phyloP scores from a whole-genome alignment of 1,140 invertebrate genomes.

The Metaphire vulgaris region DNA sequence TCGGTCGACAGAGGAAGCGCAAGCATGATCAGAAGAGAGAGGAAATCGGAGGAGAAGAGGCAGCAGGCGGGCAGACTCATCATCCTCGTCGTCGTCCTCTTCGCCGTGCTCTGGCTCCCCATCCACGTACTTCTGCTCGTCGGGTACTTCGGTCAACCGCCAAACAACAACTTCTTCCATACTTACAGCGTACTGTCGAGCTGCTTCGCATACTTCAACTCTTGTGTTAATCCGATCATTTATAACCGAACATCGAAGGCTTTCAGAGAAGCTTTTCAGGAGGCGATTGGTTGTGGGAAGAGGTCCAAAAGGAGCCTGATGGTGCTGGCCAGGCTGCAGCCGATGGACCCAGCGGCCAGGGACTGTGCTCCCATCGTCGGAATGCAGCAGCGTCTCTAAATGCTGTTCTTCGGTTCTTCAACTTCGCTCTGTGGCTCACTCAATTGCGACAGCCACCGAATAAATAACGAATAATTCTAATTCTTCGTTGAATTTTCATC shows the following conservation, averaged over 20 bases:
- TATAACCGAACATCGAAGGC: constrained; percentile 70
- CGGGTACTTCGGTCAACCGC: constrained; percentile 32
- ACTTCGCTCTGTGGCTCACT: no score
- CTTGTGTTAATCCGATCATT: constrained; percentile 66
- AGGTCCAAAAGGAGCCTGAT: no score
- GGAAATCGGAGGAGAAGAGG: constrained; percentile 53
- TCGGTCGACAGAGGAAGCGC: no score
- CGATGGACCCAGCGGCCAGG: no score
- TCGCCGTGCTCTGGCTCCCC: constrained; percentile 85
- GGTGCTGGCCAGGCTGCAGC: no score
- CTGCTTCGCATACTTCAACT: constrained; percentile 35
- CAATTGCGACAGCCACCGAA: no score
- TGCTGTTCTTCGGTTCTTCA: no score
- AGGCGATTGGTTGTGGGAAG: background rate
- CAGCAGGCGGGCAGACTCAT: constrained; percentile 82
- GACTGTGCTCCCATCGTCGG: no score
- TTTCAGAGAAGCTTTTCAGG: constrained; percentile 59
- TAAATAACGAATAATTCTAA: no score
- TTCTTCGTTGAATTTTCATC: no score
- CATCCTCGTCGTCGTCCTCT: constrained; percentile 82
- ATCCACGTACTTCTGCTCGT: constrained; percentile 61
- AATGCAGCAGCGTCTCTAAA: no score
- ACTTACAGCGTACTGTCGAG: background rate
- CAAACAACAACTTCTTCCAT: constrained; percentile 1
- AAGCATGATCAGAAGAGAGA: background rate